Percentiles rank a stretch among this genome's conserved stretches.
These are phyloP conservation scores for Cyprinella venusta DNA, from an alignment of 2,797 vertebrate species.

Conservation along the genomic window DNA sequence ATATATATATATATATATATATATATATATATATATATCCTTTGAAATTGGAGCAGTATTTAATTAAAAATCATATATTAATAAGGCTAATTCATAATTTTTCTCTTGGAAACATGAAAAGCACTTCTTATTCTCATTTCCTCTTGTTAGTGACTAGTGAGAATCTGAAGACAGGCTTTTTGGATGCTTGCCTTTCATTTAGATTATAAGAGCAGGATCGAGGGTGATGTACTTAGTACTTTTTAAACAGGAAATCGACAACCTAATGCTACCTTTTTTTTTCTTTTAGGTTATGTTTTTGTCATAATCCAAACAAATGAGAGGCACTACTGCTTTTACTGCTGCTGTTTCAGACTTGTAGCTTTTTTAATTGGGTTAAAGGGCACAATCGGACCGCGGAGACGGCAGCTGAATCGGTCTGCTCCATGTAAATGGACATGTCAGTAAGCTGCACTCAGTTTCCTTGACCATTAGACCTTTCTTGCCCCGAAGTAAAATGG, in stretches of 20 bases:
- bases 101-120: not conserved
- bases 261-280: not conserved
- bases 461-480: slow-evolving; percentile 46
- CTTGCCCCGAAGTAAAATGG: slow-evolving; percentile 10
- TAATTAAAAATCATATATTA: not conserved
- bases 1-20: not conserved
- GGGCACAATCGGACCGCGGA: slow-evolving; percentile 29
- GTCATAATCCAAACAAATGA: slow-evolving; percentile 26
- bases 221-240: not conserved
- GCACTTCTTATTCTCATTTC: slow-evolving; percentile 10
- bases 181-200: slow-evolving; percentile 10
- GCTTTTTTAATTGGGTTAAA: slow-evolving; percentile 32
- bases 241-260: not conserved
- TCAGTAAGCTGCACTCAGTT: slow-evolving; percentile 35
- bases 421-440: slow-evolving; percentile 35
- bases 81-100: not conserved
- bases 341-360: slow-evolving; percentile 20
- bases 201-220: not conserved
- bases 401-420: slow-evolving; percentile 1
- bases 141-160: slow-evolving; percentile 15
- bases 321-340: slow-evolving; percentile 5
- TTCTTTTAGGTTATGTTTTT: not conserved
- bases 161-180: slow-evolving; percentile 10
- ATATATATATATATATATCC: too few relatives aligned
- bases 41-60: slow-evolving; percentile 43